These are phyloP conservation scores for Lucinisca nassula DNA, from an alignment of 2,888 invertebrate species.

Conservation along the genomic window DNA sequence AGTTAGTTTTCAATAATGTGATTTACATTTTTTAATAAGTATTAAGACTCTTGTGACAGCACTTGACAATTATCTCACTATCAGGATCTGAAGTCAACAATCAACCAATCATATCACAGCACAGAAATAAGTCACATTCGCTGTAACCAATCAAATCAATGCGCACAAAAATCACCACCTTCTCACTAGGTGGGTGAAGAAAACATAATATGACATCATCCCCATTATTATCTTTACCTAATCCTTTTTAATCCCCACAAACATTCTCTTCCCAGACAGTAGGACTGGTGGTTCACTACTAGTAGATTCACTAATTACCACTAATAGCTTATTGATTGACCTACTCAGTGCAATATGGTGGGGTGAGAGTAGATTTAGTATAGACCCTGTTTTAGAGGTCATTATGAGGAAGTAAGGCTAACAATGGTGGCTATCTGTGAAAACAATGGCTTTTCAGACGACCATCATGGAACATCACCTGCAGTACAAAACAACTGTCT, in stretches of 20 bases:
- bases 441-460: not conserved
- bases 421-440: not conserved
- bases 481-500: not conserved
- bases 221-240: not conserved
- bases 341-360: not conserved
- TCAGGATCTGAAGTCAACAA: not conserved
- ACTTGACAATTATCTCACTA: not conserved
- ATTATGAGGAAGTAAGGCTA: not conserved
- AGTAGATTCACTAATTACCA: not conserved
- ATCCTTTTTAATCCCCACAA: not conserved
- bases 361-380: not conserved
- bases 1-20: too few species aligned
- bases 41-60: too few species aligned
- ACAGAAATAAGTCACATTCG: not conserved
- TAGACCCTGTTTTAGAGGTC: not conserved
- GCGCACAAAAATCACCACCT: not conserved
- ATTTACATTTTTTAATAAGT: too few species aligned
- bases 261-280: not conserved
- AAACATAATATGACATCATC: not conserved
- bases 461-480: not conserved
- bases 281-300: not conserved
- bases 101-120: not conserved
- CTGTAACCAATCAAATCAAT: not conserved
- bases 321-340: not conserved
- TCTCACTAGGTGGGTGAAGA: not conserved